These are phyloP conservation scores for Sebastes oblongus DNA, from an alignment of 2,797 vertebrate genomes.

Conservation along the genomic window DNA sequence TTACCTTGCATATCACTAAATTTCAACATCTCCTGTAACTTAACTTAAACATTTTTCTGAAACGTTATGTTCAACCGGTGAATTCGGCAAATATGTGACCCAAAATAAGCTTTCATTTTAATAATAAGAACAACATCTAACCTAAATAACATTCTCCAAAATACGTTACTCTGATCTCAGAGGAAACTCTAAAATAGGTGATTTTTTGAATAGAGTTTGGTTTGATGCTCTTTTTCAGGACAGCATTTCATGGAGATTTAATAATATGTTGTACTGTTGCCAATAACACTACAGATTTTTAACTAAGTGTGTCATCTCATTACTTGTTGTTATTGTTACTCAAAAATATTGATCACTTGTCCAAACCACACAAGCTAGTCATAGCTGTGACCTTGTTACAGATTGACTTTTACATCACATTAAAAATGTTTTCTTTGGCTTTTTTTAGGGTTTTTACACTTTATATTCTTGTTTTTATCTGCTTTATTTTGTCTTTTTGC, in stretches of 20 bases:
- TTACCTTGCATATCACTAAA: fast-evolving
- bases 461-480: neutral
- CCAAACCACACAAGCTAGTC: neutral
- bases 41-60: neutral
- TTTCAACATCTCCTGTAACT: neutral
- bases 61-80: fast-evolving
- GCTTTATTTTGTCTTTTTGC: neutral
- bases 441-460: neutral
- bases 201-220: neutral
- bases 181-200: neutral
- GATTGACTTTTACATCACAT: neutral
- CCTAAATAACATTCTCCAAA: fast-evolving
- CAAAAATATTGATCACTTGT: neutral
- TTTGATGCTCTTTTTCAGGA: neutral
- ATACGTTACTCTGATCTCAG: too few relatives aligned
- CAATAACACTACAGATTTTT: too few relatives aligned
- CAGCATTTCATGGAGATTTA: fast-evolving
- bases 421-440: neutral
- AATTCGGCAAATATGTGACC: neutral
- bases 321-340: neutral
- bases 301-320: too few relatives aligned
- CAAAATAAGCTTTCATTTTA: neutral
- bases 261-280: neutral
- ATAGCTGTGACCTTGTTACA: neutral
- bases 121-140: neutral